A percentile compares a stretch with the other conserved stretches of the same genome.
Conservation (phyloP, 2,888 invertebrate genomes). For the Eutolmus rufibarbis region DNA sequence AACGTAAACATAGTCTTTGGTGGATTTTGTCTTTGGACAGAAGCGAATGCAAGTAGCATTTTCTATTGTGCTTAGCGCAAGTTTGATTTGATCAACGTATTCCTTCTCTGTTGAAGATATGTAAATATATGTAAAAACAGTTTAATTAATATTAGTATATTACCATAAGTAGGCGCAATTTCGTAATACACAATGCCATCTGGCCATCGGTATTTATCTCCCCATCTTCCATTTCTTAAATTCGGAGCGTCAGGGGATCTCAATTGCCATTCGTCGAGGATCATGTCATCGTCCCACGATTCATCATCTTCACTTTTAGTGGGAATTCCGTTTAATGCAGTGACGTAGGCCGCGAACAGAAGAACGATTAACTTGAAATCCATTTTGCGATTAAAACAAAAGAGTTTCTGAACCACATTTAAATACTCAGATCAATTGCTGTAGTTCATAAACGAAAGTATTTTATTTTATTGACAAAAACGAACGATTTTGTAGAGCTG, state of each 20-base stretch:
- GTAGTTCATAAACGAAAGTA: no score
- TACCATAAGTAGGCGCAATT: slow-evolving; percentile 66
- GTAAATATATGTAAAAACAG: slow-evolving; percentile 31
- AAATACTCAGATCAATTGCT: no score
- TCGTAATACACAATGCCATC: slow-evolving; percentile 72
- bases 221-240: slow-evolving; percentile 68
- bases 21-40: slow-evolving; percentile 66
- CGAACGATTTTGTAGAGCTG: no score
- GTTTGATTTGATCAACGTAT: slow-evolving; percentile 69
- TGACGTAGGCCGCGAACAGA: no score
- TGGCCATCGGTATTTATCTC: slow-evolving; percentile 68
- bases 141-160: background rate
- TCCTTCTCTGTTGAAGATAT: slow-evolving; percentile 52
- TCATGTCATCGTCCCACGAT: no score
- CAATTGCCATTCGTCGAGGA: background rate
- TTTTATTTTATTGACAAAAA: no score
- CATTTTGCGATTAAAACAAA: background rate
- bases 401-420: background rate
- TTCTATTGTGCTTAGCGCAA: slow-evolving; percentile 76
- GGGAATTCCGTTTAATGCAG: no score
- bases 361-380: background rate
- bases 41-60: slow-evolving; percentile 76
- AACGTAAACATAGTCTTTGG: slow-evolving; percentile 53
- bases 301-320: no score
- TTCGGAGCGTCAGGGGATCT: slow-evolving; percentile 43